These are phyloP conservation scores for Syrista parreyssii DNA, from an alignment of 2,888 invertebrate species.

Conservation along the genomic window DNA sequence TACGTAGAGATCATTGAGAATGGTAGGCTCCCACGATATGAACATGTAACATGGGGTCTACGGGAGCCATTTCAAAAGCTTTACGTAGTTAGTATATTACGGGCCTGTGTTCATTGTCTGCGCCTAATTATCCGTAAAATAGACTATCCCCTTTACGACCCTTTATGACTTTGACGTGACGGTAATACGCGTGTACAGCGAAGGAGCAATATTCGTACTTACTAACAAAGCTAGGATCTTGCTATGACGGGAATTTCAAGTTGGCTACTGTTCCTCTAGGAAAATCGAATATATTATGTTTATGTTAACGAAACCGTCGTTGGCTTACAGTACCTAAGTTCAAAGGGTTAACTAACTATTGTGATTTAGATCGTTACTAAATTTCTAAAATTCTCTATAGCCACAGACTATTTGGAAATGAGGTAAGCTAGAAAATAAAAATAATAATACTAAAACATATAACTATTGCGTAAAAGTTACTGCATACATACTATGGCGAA, in stretches of 20 bases:
- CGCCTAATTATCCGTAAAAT: conserved; percentile 39
- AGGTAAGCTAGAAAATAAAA: not conserved
- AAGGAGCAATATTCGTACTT: not conserved
- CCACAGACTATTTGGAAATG: not conserved
- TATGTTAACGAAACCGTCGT: not conserved
- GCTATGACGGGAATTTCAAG: not conserved
- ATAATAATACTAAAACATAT: not conserved
- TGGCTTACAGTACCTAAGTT: not conserved
- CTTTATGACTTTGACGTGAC: conserved; percentile 24
- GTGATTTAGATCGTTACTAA: not conserved
- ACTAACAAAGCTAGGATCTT: not conserved
- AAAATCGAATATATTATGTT: not conserved
- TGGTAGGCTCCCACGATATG: not conserved
- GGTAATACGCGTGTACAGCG: not conserved
- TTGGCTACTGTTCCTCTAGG: not conserved
- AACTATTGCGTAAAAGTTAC: not conserved
- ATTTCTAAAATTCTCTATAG: not conserved
- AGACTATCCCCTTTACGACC: conserved; percentile 25
- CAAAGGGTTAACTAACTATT: not conserved
- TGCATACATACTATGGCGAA: not conserved
- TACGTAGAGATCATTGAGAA: not conserved
- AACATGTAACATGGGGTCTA: not conserved
- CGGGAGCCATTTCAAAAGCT: not conserved
- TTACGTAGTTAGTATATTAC: conserved; percentile 8
- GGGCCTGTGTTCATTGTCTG: conserved; percentile 22